phyloP scores from a whole-genome alignment of 2,888 invertebrate genomes.

The Leptopilina drosophilae region DNA sequence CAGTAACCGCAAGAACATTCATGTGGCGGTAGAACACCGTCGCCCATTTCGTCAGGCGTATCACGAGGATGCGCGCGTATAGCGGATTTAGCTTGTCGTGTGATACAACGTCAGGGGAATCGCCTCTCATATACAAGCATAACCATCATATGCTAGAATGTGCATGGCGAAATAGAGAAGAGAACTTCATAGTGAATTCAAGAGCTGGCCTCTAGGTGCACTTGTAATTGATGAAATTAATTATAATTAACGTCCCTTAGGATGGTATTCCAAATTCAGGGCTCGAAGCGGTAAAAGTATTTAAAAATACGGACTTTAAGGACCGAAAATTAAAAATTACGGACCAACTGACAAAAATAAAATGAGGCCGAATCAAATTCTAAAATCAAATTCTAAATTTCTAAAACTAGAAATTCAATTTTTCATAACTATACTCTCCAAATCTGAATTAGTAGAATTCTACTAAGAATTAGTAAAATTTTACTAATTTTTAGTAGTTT shows the following conservation, averaged over 20 bases:
- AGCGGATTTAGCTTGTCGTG: constrained; percentile 23
- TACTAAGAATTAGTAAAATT: too few species aligned
- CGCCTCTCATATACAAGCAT: constrained; percentile 2
- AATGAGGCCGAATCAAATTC: too few species aligned
- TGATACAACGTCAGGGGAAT: constrained; percentile 46
- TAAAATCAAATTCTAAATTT: too few species aligned
- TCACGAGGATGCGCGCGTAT: constrained; percentile 26
- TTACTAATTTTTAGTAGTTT: too few species aligned
- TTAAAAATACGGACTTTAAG: too few species aligned
- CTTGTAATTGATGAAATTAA: constrained; percentile 67
- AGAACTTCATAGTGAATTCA: constrained; percentile 12
- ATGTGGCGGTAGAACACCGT: constrained; percentile 52
- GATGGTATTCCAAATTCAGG: too few species aligned
- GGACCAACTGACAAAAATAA: too few species aligned
- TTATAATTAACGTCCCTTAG: constrained; percentile 59
- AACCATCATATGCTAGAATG: constrained; percentile 13
- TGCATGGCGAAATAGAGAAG: background rate
- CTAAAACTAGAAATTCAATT: too few species aligned
- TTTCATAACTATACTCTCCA: too few species aligned
- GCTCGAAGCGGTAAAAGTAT: too few species aligned
- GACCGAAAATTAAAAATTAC: too few species aligned
- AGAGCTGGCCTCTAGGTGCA: constrained; percentile 35
- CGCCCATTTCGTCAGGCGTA: constrained; percentile 24
- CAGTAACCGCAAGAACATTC: constrained; percentile 69
- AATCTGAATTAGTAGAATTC: too few species aligned